Evolutionary conservation across 2,113 vertebrate species (phyloP), one percentile per base, ranked within the genome.

Genomic region (Callaeas wilsoni): DNA sequence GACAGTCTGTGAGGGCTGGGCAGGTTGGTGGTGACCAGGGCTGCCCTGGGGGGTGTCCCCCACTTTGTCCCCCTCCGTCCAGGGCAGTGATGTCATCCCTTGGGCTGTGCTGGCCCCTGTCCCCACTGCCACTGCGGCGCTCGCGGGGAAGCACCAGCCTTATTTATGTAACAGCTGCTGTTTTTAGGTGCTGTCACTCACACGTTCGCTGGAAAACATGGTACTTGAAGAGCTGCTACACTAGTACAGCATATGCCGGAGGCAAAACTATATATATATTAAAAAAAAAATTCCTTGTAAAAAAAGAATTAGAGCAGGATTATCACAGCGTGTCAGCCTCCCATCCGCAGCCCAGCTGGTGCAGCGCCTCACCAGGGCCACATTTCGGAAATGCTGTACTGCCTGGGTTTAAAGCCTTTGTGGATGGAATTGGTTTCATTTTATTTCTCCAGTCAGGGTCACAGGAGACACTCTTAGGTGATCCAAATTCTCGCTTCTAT

Each of bases 201-300:
- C 67, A 64, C 4, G 1, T 85, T 69, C 0, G 0, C 82, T 81
- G 63, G 71, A 89, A 96, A 93, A 91, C 67, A 75, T 13, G 12
- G 82, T 22, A 41, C 92, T 93, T 79, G 56, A 91, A 83, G 94
- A 95, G 79, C 71, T 93, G 93, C 91, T 96, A 56, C 3, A 1
- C 63, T 77, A 79, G 93, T 63, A 96, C 78, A 93, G 91, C 68
- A 60, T 80, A 85, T 84, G 93, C 93, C 22, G 0, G 71, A 88
- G 93, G 95, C 93, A 91, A 94, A 96, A 77, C 81, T 95, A 50
- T 81, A 83, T 94, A 77, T 89, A 85, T 90, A 57, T 86, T 29
- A 13, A 2, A 65, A 63, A 53, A 53, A 56, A 50, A 27, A 53
- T 7, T n/a, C 35, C 62, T 30, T 50, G n/a, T 53, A 16, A 42